Conservation (phyloP, 2,888 invertebrate genomes). For the Masnerella sp. region DNA sequence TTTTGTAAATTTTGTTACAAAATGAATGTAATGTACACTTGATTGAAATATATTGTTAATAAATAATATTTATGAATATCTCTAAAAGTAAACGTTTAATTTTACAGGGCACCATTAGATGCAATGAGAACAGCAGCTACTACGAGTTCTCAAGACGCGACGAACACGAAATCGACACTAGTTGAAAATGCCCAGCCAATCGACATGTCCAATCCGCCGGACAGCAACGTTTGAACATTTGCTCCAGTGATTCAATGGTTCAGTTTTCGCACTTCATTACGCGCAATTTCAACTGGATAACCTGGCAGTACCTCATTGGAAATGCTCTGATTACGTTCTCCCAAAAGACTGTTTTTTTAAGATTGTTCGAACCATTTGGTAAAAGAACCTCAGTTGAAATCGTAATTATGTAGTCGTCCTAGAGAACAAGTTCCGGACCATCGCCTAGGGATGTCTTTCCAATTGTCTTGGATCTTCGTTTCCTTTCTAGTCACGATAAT, state of each 20-base stretch:
- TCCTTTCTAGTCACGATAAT: conserved; percentile 54
- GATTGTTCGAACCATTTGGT: too few species aligned
- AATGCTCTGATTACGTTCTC: too few species aligned
- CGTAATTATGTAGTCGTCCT: conserved; percentile 1
- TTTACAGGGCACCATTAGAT: conserved; percentile 85
- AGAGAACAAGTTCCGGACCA: not conserved
- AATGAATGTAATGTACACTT: too few species aligned
- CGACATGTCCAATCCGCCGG: conserved; percentile 85
- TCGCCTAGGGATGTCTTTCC: too few species aligned
- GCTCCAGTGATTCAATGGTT: conserved; percentile 25
- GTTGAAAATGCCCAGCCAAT: conserved; percentile 90
- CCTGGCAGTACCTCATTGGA: too few species aligned
- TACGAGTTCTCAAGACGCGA: conserved; percentile 77
- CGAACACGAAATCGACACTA: conserved; percentile 85
- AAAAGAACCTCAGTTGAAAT: conserved; percentile 34
- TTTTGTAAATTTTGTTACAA: too few species aligned
- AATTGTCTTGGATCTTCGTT: conserved; percentile 26
- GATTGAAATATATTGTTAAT: too few species aligned
- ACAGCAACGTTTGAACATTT: conserved; percentile 82
- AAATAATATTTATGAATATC: too few species aligned
- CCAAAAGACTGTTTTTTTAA: too few species aligned
- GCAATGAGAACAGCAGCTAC: conserved; percentile 89
- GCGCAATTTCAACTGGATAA: conserved; percentile 8
- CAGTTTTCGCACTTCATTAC: conserved; percentile 4
- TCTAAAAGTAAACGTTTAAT: conserved; percentile 5